These are phyloP conservation scores for western clawed frog (Xenopus tropicalis) DNA, from an alignment of 2,113 vertebrate genomes.

Conservation along the genomic window UCB_Xtro_10.0 CM004445.2:101397501-101398000, in stretches of 20 bases:
- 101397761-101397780: slow-evolving; percentile 13
- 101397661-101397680: slow-evolving; percentile 42
- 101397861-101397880: too few species aligned
- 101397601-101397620: slow-evolving; percentile 41
- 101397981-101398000: too few species aligned
- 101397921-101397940: too few species aligned
- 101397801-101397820: slow-evolving; percentile 19
- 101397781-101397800: slow-evolving; percentile 17
- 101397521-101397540: slow-evolving; percentile 30
- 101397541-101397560: slow-evolving; percentile 39
- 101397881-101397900: too few species aligned
- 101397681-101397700: slow-evolving; percentile 27
- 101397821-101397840: too few species aligned
- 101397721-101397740: slow-evolving; percentile 24
- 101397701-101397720: slow-evolving; percentile 21
- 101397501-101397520: slow-evolving; percentile 25
- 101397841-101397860: too few species aligned
- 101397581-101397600: slow-evolving; percentile 28
- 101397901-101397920: too few species aligned
- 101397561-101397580: slow-evolving; percentile 39
- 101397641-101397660: slow-evolving; percentile 32
- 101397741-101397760: slow-evolving; percentile 5
- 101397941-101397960: too few species aligned
- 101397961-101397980: too few species aligned
- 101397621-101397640: slow-evolving; percentile 36